Percentiles rank a stretch among this genome's conserved stretches.
phyloP scores from a whole-genome alignment of 2,888 invertebrate species.

The Hesperia comma region DNA sequence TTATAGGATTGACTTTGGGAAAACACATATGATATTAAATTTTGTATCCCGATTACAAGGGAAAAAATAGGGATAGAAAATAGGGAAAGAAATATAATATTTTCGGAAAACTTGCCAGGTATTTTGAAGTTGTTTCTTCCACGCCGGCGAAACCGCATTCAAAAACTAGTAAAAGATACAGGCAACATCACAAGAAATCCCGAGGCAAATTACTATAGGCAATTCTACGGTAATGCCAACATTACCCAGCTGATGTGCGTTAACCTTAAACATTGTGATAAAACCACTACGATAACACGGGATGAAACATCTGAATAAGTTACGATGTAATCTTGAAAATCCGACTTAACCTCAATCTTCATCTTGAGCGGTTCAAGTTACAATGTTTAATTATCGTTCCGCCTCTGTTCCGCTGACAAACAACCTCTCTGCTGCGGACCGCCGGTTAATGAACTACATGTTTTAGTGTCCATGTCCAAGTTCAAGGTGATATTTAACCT shows the following conservation, averaged over 20 bases:
- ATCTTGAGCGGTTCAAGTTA: constrained; percentile 13
- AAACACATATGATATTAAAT: too few relatives aligned
- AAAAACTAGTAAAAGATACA: too few relatives aligned
- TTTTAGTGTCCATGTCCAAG: background rate
- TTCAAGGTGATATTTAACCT: background rate
- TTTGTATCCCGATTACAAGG: too few relatives aligned
- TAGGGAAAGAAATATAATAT: too few relatives aligned
- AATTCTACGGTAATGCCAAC: too few relatives aligned
- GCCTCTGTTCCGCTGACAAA: constrained; percentile 38
- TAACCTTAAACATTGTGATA: background rate
- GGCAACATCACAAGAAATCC: too few relatives aligned
- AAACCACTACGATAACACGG: background rate
- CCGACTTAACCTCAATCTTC: background rate
- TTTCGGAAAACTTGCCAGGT: too few relatives aligned
- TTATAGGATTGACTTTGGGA: too few relatives aligned
- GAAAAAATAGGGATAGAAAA: too few relatives aligned
- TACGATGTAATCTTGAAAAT: constrained; percentile 7
- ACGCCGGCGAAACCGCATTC: too few relatives aligned
- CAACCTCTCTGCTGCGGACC: constrained; percentile 28
- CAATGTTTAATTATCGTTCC: constrained; percentile 6
- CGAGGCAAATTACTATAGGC: too few relatives aligned
- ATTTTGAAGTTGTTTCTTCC: too few relatives aligned
- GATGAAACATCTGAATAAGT: background rate
- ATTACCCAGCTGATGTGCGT: background rate
- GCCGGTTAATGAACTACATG: background rate